Percentiles rank a stretch among this genome's conserved stretches.
These are phyloP conservation scores for Embiotoca jacksoni DNA, from an alignment of 2,113 vertebrate species.

Conservation along the genomic window DNA sequence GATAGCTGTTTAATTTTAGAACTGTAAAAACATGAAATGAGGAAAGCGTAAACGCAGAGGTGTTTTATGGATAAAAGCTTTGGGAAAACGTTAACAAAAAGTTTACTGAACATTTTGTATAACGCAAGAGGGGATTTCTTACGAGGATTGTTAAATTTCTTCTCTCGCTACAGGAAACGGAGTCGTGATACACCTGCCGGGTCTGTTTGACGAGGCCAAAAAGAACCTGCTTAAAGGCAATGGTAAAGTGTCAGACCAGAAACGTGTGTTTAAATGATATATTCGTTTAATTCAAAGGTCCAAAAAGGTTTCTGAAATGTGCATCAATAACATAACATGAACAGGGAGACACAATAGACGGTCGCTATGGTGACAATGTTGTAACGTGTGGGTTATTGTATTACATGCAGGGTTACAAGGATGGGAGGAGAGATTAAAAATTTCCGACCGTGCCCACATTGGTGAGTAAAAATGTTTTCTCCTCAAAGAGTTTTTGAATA, in stretches of 20 bases:
- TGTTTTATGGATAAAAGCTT: not conserved
- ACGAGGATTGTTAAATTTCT: rapidly evolving
- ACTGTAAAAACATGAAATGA: not conserved
- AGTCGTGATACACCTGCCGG: constrained; percentile 87
- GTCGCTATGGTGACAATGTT: not conserved
- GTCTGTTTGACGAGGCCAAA: constrained; percentile 87
- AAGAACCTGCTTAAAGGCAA: constrained; percentile 86
- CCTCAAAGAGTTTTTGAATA: not conserved
- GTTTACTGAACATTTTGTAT: not conserved
- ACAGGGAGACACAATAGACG: not conserved
- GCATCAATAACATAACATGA: too few relatives aligned
- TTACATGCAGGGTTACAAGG: constrained; percentile 81
- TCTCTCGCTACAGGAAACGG: constrained; percentile 81
- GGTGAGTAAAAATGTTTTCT: constrained; percentile 68
- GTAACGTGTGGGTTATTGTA: not conserved
- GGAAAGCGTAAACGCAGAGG: not conserved
- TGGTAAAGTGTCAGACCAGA: constrained; percentile 65
- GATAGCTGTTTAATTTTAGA: not conserved
- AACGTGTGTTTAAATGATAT: not conserved
- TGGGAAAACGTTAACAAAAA: constrained; percentile 5
- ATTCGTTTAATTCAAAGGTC: too few relatives aligned
- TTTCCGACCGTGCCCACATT: constrained; percentile 88
- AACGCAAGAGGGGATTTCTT: not conserved
- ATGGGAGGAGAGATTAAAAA: constrained; percentile 87
- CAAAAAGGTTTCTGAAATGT: too few relatives aligned